Evolutionary conservation across 2,797 vertebrate species (phyloP).

Genomic region (Tragopan temminckii): DNA sequence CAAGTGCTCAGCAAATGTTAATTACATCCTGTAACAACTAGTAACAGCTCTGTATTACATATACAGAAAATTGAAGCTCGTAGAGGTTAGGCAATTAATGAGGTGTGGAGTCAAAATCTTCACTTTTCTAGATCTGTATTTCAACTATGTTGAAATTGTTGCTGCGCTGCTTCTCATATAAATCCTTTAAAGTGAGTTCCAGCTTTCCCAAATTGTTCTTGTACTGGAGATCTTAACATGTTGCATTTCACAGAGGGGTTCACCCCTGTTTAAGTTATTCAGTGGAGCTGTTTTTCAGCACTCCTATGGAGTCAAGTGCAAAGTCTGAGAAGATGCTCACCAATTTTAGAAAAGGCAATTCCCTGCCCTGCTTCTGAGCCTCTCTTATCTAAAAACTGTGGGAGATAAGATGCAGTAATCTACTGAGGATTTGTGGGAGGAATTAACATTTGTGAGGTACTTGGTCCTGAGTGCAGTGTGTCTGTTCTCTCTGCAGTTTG

Average conservation of each 20-base stretch:
- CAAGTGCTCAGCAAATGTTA: background rate
- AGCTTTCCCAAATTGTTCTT: background rate
- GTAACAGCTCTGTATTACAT: background rate
- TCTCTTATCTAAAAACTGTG: background rate
- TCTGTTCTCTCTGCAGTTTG: background rate
- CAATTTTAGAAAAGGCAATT: background rate
- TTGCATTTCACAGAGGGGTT: background rate
- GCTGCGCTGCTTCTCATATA: background rate
- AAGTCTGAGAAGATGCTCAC: background rate
- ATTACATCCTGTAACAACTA: background rate
- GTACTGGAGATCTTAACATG: background rate
- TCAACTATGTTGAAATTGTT: background rate
- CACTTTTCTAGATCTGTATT: background rate
- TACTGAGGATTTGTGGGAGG: background rate
- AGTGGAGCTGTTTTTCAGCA: background rate
- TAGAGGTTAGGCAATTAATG: background rate
- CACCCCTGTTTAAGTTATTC: background rate
- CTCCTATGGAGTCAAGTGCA: background rate
- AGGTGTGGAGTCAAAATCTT: background rate
- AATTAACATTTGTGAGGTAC: slow-evolving; percentile 17
- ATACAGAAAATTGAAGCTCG: background rate
- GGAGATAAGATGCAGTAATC: slow-evolving; percentile 1
- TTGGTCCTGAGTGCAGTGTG: background rate
- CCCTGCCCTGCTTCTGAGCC: background rate
- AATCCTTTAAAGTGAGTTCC: background rate